Evolutionary conservation across 2,888 invertebrate genomes (phyloP).

Genomic region (Apodemia hepburni): DNA sequence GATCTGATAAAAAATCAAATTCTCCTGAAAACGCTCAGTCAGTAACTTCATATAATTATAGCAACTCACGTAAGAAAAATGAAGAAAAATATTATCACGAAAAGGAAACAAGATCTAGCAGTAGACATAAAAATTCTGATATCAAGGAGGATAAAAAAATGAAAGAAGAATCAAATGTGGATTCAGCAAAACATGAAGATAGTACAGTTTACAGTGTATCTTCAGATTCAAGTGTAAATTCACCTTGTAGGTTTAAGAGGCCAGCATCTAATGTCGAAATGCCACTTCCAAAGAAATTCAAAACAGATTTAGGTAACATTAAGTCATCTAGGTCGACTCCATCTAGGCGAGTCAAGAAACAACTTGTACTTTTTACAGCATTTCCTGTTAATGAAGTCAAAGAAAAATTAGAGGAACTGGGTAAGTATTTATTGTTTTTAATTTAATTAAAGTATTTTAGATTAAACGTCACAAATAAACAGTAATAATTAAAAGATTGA

Average conservation of each 20-base stretch:
- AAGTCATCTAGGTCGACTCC: conserved; percentile 42
- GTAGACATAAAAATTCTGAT: conserved; percentile 33
- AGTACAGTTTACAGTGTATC: conserved; percentile 56
- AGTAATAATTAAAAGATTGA: too few species aligned
- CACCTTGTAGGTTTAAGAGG: conserved; percentile 46
- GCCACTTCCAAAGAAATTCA: conserved; percentile 46
- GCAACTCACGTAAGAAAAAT: conserved; percentile 11
- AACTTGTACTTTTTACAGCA: conserved; percentile 60
- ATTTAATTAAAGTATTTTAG: conserved; percentile 1
- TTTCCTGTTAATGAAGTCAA: conserved; percentile 53
- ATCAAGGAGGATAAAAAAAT: conserved; percentile 23
- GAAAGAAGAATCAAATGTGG: conserved; percentile 32
- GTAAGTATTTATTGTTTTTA: conserved; percentile 39
- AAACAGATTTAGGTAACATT: conserved; percentile 33
- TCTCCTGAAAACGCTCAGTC: background rate
- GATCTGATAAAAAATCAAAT: conserved; percentile 3
- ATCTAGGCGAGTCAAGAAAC: conserved; percentile 41
- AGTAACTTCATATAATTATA: background rate
- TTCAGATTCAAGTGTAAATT: conserved; percentile 45
- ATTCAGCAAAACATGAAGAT: conserved; percentile 40
- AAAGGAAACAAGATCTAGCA: conserved; percentile 9
- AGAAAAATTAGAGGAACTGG: conserved; percentile 52
- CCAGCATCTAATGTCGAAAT: conserved; percentile 38
- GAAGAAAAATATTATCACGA: conserved; percentile 13
- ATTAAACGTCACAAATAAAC: too few species aligned